phyloP scores from a whole-genome alignment of 2,888 invertebrate species.

The Aporophyla nigra region DNA sequence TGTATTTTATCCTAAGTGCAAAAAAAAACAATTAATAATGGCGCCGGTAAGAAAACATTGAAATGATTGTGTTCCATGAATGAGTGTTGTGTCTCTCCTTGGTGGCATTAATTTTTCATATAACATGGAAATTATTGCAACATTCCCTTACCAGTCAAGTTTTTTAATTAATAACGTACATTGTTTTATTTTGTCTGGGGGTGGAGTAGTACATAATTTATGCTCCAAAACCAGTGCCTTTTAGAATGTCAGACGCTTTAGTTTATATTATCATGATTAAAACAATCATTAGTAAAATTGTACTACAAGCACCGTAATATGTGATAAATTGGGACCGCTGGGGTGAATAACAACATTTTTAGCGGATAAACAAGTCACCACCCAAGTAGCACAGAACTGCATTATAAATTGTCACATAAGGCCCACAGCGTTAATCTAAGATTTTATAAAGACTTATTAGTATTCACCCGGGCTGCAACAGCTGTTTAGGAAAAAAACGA shows the following conservation, averaged over 20 bases:
- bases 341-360: conserved; percentile 27
- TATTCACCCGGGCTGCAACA: too few relatives aligned
- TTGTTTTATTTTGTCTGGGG: conserved; percentile 24
- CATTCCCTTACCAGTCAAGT: conserved; percentile 34
- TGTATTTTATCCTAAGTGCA: conserved; percentile 64
- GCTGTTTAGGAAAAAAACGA: too few relatives aligned
- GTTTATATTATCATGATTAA: conserved; percentile 3
- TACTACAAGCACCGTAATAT: conserved; percentile 15
- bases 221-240: conserved; percentile 25
- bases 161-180: conserved; percentile 17
- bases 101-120: background rate
- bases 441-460: too few relatives aligned
- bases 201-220: conserved; percentile 1
- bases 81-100: background rate
- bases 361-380: background rate
- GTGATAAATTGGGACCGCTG: conserved; percentile 15
- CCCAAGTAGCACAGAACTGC: too few relatives aligned
- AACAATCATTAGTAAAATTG: conserved; percentile 7
- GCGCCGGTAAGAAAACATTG: conserved; percentile 48
- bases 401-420: too few relatives aligned
- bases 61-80: conserved; percentile 11
- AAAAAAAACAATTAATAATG: conserved; percentile 48
- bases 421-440: too few relatives aligned
- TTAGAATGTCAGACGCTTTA: conserved; percentile 10
- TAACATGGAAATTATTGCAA: conserved; percentile 10